Evolutionary conservation across 2,113 vertebrate species (phyloP), one percentile per base, ranked within the genome.

Genomic region (Ammodramus savannarum): DNA sequence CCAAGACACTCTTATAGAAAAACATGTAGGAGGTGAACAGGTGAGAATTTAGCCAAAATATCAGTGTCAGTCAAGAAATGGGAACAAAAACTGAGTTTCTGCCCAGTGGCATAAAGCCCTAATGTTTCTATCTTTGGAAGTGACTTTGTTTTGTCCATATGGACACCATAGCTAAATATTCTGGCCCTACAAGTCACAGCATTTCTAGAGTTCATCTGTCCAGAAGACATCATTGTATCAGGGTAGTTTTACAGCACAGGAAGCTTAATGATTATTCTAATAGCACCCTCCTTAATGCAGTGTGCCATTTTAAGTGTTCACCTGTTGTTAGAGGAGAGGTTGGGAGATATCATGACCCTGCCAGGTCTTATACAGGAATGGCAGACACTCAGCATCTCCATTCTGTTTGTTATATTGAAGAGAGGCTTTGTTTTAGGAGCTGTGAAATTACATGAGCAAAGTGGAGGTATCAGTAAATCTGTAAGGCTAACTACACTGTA

Each of bases 1-100:
- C 4, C 16, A 57, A 39, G n/a, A n/a, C 46, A 16, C 3, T 16
- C 46, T 62, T 41, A 19, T 3, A 87, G 32, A 46, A 39, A 69
- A 81, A 69, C 0, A 1, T 2, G 3, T 36, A 74, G 25, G 34
- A 85, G 38, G 32, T 31, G 10, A 29, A 57, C 11, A 58, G 31
- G 14, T 66, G 38, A 87, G 29, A 89, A 77, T 89, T 69, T 62
- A 79, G 32, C 13, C 49, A 82, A 82, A 89, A 49, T 48, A 48
- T 19, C 25, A 31, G 4, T 63, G 22, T 22, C 9, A 29, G 41
- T 52, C 20, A 81, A 78, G 48, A 87, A 87, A 71, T 7, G 2
- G 21, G 36, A 71, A 46, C 39, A 46, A 83, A 90, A 87, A 7
- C 20, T 13, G 34, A n/a, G 11, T 63, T 84, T 79, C 59, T 39